Conservation (phyloP, 2,797 vertebrate genomes). For the Myotis myotis region DNA sequence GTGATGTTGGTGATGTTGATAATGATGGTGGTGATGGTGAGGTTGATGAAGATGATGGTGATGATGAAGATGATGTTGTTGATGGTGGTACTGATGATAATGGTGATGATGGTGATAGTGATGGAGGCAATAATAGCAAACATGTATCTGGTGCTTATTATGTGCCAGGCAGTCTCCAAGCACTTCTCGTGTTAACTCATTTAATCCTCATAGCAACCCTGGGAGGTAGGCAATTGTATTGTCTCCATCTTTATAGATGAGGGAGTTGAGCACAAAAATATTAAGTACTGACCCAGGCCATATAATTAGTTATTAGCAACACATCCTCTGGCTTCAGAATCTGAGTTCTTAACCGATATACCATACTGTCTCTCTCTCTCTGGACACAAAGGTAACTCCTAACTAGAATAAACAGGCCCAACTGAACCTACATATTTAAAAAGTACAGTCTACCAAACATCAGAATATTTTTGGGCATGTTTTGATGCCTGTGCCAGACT, state of each 20-base stretch:
- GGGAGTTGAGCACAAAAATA: background rate
- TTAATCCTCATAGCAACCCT: background rate
- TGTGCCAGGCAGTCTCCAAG: too few relatives aligned
- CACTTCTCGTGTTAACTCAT: background rate
- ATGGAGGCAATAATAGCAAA: fast-evolving
- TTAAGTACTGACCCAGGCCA: background rate
- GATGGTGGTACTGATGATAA: background rate
- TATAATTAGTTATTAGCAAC: background rate
- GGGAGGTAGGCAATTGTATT: background rate
- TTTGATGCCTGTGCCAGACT: background rate
- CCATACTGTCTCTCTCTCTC: background rate
- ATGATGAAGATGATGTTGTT: background rate
- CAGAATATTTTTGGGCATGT: background rate
- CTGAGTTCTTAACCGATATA: background rate
- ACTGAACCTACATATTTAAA: background rate
- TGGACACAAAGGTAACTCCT: background rate
- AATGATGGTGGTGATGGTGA: background rate
- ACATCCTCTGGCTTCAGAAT: background rate
- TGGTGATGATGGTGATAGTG: background rate
- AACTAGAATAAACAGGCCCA: background rate
- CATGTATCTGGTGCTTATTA: fast-evolving
- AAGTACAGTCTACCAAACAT: background rate
- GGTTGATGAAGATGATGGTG: background rate
- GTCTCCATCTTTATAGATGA: background rate
- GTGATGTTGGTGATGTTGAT: fast-evolving